Base-by-base conservation (phyloP, 2,888 invertebrate species). In the Reticulitermes lucifugus region DNA sequence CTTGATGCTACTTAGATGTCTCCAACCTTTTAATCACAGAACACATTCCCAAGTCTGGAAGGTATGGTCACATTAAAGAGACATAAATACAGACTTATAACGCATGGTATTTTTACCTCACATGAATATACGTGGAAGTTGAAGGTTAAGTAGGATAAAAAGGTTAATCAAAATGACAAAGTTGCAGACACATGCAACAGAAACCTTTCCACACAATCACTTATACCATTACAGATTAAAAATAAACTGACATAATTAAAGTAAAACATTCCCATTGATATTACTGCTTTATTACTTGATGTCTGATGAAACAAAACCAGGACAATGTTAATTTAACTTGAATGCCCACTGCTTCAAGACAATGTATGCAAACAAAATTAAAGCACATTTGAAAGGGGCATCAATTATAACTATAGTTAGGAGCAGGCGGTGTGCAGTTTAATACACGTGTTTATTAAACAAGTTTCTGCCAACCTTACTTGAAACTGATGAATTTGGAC, bases 271-370 rank as follows among this genome's bases (percentile, higher is more conserved):
- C 83, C 80, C 85, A 85, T 80, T 85, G 51, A 86, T 86, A 86
- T 86, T 86, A 86, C 86, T 85, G 83, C 85, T 86, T 86, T 86
- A 86, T 86, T 86, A 86, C 79, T 86, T 82, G 83, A 84, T 84
- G 81, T 84, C 80, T 85, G 80, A 83, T 80, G 85, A 86, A 85
- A 86, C 83, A 86, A 86, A 86, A 86, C 70, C 46, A 59, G 75
- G 85, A 85, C 84, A 86, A 75, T 86, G 85, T 86, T 86, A 86
- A 85, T 85, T 86, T 82, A 82, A 41, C 84, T 70, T 82, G 70
- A 84, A 41, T 82, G 80, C 80, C 73, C 79, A 81, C 59, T 46
- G 77, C 79, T 80, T 81, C 84, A 86, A 86, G 84, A 86, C 41
- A 84, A 83, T 70, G 85, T 70, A 85, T 83, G 75, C 83, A 83